Percentiles rank a stretch among this genome's conserved stretches.
phyloP scores from a whole-genome alignment of 2,113 vertebrate species.

The Bothrops jararaca region DNA sequence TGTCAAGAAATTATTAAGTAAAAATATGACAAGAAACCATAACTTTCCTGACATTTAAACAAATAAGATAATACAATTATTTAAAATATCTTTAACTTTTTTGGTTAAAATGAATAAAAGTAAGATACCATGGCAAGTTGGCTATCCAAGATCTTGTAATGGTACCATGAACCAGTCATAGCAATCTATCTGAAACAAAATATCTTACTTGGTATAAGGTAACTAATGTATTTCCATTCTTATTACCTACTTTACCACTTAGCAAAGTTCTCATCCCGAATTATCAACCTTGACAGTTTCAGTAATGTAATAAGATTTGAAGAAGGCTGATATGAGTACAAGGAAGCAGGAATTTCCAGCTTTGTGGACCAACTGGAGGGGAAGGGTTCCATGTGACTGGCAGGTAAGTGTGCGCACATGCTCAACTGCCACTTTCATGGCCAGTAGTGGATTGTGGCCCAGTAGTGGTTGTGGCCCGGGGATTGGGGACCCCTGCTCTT shows the following conservation, averaged over 20 bases:
- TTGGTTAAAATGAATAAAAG: background rate
- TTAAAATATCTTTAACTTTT: background rate
- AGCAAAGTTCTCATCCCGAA: rapidly evolving
- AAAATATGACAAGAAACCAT: background rate
- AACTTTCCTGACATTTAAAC: background rate
- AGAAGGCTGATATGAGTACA: background rate
- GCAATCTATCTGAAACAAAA: background rate
- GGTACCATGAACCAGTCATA: background rate
- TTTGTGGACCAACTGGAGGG: background rate
- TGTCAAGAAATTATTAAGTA: background rate
- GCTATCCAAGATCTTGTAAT: background rate
- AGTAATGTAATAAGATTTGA: background rate
- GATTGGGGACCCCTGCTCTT: background rate
- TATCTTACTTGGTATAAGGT: background rate
- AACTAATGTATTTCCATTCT: rapidly evolving
- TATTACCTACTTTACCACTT: rapidly evolving
- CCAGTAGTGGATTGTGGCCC: no score
- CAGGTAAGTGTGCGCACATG: background rate
- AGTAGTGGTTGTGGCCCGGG: no score
- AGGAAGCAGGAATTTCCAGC: background rate
- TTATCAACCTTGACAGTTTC: background rate
- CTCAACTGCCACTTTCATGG: no score
- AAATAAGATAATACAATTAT: background rate
- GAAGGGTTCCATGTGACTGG: background rate
- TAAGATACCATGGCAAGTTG: background rate